Percentiles rank a stretch among this genome's conserved stretches.
Conservation (phyloP, 2,888 invertebrate species). For the Acanthopleura granulata region DNA sequence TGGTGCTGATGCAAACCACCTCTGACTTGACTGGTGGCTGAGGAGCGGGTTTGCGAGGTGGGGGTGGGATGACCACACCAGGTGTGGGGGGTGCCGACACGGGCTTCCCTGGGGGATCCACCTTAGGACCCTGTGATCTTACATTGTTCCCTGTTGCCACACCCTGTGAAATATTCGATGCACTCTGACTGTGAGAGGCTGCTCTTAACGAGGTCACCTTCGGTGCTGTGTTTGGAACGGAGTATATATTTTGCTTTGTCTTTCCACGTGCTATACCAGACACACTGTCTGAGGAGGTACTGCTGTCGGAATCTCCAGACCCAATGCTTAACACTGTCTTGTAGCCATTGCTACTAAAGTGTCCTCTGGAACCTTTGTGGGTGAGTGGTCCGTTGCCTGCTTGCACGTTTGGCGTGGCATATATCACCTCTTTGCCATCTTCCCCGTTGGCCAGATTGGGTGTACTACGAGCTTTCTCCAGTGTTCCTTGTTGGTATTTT, state of each 20-base stretch:
- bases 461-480: conserved; percentile 57
- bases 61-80: conserved; percentile 23
- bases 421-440: conserved; percentile 29
- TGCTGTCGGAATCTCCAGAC: conserved; percentile 18
- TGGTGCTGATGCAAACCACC: conserved; percentile 48
- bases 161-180: neutral
- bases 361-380: neutral
- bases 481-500: conserved; percentile 33
- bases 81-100: conserved; percentile 22
- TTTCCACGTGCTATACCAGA: neutral
- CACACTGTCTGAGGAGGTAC: neutral
- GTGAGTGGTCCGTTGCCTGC: neutral
- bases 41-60: conserved; percentile 45
- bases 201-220: neutral
- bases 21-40: conserved; percentile 42
- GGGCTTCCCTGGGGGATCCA: neutral
- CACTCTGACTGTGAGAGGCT: neutral
- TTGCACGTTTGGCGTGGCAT: conserved; percentile 37
- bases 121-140: neutral
- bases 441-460: conserved; percentile 43
- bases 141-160: neutral
- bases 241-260: neutral
- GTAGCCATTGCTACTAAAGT: conserved; percentile 13
- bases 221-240: neutral
- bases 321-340: conserved; percentile 19